phyloP scores from a whole-genome alignment of 2,113 vertebrate genomes.

The Engraulis encrasicolus region DNA sequence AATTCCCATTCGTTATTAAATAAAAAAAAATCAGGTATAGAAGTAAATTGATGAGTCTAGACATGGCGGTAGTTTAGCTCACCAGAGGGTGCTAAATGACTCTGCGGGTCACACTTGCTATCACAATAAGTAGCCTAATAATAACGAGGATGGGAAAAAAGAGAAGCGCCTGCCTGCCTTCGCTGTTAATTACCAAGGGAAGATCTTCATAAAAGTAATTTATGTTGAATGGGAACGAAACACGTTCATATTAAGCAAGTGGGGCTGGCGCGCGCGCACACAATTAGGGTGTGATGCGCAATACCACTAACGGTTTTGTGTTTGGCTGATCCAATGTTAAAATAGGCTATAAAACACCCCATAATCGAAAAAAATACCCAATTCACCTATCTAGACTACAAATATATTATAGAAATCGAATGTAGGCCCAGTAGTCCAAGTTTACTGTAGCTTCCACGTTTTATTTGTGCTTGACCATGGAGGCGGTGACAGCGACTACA shows the following conservation, averaged over 20 bases:
- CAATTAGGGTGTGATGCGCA: background rate
- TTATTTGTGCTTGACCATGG: background rate
- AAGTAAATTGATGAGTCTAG: conserved; percentile 44
- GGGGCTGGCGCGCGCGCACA: background rate
- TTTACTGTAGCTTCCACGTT: background rate
- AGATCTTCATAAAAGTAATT: background rate
- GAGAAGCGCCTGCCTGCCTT: background rate
- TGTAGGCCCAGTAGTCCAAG: background rate
- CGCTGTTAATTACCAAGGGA: background rate
- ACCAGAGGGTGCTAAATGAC: conserved; percentile 44
- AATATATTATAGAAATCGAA: background rate
- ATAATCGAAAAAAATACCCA: background rate
- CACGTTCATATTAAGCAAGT: background rate
- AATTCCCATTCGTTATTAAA: conserved; percentile 36
- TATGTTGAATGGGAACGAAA: background rate
- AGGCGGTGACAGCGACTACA: background rate
- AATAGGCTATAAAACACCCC: background rate
- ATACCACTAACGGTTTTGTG: background rate
- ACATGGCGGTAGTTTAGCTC: conserved; percentile 34
- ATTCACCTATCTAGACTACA: background rate
- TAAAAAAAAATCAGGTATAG: conserved; percentile 33
- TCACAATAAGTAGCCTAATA: conserved; percentile 36
- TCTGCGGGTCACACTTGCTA: conserved; percentile 38
- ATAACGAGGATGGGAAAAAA: conserved; percentile 4
- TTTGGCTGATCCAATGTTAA: background rate